Base-by-base conservation (phyloP, 2,113 vertebrate genomes). In the Hydrolagus affinis region DNA sequence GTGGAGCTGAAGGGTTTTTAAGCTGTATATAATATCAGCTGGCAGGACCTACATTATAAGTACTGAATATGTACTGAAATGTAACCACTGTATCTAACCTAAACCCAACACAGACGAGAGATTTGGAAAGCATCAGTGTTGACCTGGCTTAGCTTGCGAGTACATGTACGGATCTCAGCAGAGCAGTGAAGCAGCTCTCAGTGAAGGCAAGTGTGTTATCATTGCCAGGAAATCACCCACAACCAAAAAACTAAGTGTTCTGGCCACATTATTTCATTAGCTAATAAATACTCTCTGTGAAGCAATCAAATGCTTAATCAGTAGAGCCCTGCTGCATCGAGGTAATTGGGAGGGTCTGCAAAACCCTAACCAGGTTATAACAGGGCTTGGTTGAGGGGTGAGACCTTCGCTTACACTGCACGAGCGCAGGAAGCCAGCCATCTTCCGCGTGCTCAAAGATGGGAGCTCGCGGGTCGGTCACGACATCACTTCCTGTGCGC, bases 201-300 rank as follows among this genome's bases (percentile, higher is more conserved):
- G 94, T 93, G 93, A 96, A 94, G 94, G 94, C 94, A 95, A 95
- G 94, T 92, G 85, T 91, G 89, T 94, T 91, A 93, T 95, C 94
- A 90, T 85, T 87, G 93, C 93, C 93, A 91, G 86, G 8, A 25
- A 3, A 80, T 28, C 15, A 14, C 21, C 60, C 23, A 64, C 59
- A 74, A 14, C 3, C 28, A 14, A 25, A 74, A 15, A 12, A 44
- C 1, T 73, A 73, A 32, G 30, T 15, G 15, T 25, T 21, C 62
- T 15, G 66, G 4, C 25, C 25, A 80, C 28, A 44, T 44, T 44
- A 44, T 44, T 44, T 44, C 44, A 44, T 44, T 44, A 44, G 44
- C 44, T 6, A 44, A 44, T 44, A 44, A n/a, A n/a, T n/a, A n/a
- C n/a, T n/a, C n/a, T n/a, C n/a, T n/a, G n/a, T n/a, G n/a, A n/a